Conservation (phyloP, 2,797 vertebrate species). For the Hemitrygon akajei region DNA sequence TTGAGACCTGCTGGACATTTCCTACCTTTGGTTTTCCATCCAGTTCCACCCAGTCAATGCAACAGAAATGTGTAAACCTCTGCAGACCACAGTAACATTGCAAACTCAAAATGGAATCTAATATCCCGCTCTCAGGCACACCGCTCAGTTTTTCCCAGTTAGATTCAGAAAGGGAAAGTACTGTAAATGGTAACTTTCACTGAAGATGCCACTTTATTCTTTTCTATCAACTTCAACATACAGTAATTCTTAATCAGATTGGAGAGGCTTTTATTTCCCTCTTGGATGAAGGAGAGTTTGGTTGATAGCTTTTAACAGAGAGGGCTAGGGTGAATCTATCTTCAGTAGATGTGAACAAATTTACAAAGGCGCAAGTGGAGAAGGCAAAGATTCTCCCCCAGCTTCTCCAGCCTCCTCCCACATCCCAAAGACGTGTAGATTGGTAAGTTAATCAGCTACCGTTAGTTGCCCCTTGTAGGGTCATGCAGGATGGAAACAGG, state of each 20-base stretch:
- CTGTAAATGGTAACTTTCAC: no score
- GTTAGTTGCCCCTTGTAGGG: no score
- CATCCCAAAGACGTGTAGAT: no score
- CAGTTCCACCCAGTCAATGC: neutral
- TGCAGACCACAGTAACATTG: neutral
- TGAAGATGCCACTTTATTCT: neutral
- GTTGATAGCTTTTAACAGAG: neutral
- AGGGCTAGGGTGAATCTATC: neutral
- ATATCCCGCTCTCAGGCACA: neutral
- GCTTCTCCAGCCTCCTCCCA: no score
- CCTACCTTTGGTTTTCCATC: neutral
- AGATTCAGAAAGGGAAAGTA: neutral
- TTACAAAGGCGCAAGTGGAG: no score
- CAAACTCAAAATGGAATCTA: neutral
- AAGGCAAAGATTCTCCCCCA: no score
- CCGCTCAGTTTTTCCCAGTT: neutral
- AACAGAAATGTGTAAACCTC: neutral
- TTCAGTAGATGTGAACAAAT: no score
- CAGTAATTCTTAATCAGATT: neutral
- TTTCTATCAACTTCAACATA: neutral
- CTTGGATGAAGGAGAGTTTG: no score
- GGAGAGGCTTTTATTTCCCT: neutral
- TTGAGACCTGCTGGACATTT: neutral
- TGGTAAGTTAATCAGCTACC: no score
- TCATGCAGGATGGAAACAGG: no score